Percentiles rank a stretch among this genome's conserved stretches.
Evolutionary conservation across 1,140 invertebrate genomes (phyloP).

Genomic region (Tetranychus urticae): DNA sequence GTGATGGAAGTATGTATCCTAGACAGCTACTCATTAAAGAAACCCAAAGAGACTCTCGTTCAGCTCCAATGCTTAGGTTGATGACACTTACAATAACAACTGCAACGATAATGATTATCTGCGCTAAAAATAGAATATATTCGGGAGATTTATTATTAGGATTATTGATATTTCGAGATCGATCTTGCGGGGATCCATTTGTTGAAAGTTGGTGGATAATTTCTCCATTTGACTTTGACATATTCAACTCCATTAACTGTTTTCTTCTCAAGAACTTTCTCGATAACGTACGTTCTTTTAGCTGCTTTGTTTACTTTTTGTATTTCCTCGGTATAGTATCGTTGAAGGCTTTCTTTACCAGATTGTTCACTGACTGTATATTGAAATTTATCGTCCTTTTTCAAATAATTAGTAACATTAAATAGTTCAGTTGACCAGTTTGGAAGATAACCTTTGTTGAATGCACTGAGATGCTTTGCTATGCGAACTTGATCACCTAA

Average conservation of each 20-base stretch:
- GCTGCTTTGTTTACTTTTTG: background rate
- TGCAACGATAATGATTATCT: too few relatives aligned
- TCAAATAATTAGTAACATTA: slow-evolving; percentile 11
- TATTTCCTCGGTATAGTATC: background rate
- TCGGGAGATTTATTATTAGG: too few relatives aligned
- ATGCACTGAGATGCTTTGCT: slow-evolving; percentile 9
- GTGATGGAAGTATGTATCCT: background rate
- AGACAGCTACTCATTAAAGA: background rate
- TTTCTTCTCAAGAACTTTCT: too few relatives aligned
- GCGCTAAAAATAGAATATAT: too few relatives aligned
- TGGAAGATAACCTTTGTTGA: slow-evolving; percentile 13
- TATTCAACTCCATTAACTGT: too few relatives aligned
- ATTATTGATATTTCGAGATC: too few relatives aligned
- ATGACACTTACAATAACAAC: too few relatives aligned
- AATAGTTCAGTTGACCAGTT: slow-evolving; percentile 14
- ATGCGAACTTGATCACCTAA: slow-evolving; percentile 14
- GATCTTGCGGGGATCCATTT: too few relatives aligned
- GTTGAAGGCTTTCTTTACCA: background rate
- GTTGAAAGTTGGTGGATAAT: too few relatives aligned
- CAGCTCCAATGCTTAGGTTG: background rate
- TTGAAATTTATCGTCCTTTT: slow-evolving; percentile 8
- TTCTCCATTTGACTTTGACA: too few relatives aligned
- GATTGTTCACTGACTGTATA: slow-evolving; percentile 7
- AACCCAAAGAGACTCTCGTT: background rate
- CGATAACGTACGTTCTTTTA: too few relatives aligned